Conservation (phyloP, 2,113 vertebrate species). For the cattle (Bos taurus) region DNA sequence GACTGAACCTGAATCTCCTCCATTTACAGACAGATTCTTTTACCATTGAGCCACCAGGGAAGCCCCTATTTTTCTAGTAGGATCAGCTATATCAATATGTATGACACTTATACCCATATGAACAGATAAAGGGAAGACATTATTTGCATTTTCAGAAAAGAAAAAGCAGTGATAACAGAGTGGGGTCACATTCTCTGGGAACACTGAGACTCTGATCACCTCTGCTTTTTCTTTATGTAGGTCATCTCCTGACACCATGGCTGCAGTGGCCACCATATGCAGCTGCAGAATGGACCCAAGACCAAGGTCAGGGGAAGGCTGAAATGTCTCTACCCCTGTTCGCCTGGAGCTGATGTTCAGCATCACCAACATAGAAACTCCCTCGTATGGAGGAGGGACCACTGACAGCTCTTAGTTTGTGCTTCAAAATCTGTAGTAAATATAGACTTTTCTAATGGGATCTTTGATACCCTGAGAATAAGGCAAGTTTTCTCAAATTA, state of each 20-base stretch:
- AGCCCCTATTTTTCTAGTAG: neutral
- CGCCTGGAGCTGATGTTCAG: neutral
- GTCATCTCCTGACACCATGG: accelerated
- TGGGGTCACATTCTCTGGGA: too few relatives aligned
- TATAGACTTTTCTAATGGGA: neutral
- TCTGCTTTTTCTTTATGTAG: neutral
- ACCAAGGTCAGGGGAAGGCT: accelerated
- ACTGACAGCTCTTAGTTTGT: neutral
- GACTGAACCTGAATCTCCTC: neutral
- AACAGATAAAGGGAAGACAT: neutral
- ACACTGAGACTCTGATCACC: too few relatives aligned
- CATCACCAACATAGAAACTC: neutral
- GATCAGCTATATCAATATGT: neutral
- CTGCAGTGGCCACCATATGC: accelerated
- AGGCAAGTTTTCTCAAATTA: neutral
- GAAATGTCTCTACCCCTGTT: neutral
- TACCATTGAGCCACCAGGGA: neutral
- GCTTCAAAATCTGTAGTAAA: neutral
- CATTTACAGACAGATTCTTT: neutral
- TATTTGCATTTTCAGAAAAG: neutral
- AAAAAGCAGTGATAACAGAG: neutral
- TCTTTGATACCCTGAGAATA: neutral
- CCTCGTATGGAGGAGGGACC: accelerated
- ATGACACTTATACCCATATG: neutral
- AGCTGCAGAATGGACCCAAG: neutral